A percentile compares a stretch with the other conserved stretches of the same genome.
phyloP scores from a whole-genome alignment of 2,888 invertebrate genomes.

The Callimorpha dominula region DNA sequence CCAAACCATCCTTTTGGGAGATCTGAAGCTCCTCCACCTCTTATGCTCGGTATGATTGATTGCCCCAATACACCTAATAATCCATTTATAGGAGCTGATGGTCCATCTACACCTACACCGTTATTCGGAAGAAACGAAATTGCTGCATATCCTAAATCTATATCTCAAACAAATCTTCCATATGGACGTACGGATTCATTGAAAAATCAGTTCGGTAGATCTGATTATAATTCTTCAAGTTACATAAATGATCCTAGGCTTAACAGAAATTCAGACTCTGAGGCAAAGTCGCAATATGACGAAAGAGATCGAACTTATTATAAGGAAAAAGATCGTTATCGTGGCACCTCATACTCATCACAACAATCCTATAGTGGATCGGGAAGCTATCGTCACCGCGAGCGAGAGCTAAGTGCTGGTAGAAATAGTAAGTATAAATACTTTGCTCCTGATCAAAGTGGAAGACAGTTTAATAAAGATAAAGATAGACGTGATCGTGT shows the following conservation, averaged over 20 bases:
- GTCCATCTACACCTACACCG: slow-evolving; percentile 49
- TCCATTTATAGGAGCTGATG: slow-evolving; percentile 52
- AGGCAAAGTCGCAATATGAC: slow-evolving; percentile 55
- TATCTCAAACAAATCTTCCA: slow-evolving; percentile 35
- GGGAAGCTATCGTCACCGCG: slow-evolving; percentile 53
- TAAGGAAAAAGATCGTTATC: slow-evolving; percentile 56
- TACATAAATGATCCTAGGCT: slow-evolving; percentile 70
- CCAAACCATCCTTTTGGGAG: slow-evolving; percentile 65
- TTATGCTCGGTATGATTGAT: slow-evolving; percentile 51
- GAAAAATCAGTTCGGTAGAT: slow-evolving; percentile 49
- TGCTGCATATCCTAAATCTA: slow-evolving; percentile 47
- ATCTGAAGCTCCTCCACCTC: slow-evolving; percentile 67
- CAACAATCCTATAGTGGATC: slow-evolving; percentile 48
- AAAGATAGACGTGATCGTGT: slow-evolving; percentile 27
- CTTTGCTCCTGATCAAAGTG: slow-evolving; percentile 30
- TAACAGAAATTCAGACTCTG: slow-evolving; percentile 66
- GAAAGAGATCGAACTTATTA: slow-evolving; percentile 62
- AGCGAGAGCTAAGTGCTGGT: slow-evolving; percentile 57
- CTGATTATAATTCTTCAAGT: slow-evolving; percentile 45
- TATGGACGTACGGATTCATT: slow-evolving; percentile 42
- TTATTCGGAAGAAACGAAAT: slow-evolving; percentile 55
- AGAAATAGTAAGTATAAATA: slow-evolving; percentile 56
- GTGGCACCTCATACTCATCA: slow-evolving; percentile 50
- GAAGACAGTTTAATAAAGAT: slow-evolving; percentile 36
- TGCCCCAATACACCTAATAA: slow-evolving; percentile 48